Evolutionary conservation across 2,113 vertebrate genomes (phyloP).

Genomic region (Saccopteryx leptura): DNA sequence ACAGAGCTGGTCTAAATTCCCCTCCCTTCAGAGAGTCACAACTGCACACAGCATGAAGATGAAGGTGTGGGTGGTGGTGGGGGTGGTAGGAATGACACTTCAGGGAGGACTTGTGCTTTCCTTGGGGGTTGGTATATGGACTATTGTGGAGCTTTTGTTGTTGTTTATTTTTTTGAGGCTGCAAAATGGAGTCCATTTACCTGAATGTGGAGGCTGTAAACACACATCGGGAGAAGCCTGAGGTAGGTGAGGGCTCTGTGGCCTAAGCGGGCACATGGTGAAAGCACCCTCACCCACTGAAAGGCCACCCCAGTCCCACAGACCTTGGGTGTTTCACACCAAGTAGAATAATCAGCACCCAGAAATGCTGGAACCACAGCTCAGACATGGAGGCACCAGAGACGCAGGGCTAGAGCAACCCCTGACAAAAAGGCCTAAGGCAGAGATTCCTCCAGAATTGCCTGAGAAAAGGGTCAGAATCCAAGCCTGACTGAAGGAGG

Average conservation of each 20-base stretch:
- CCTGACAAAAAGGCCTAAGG: neutral
- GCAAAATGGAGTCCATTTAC: constrained; percentile 94
- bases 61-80: neutral
- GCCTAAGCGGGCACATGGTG: neutral
- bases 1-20: constrained; percentile 26
- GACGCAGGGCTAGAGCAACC: neutral
- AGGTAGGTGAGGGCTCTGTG: constrained; percentile 85
- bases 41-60: neutral
- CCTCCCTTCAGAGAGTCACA: neutral
- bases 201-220: constrained; percentile 95
- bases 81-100: neutral
- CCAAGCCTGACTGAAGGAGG: neutral
- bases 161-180: constrained; percentile 88
- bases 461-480: neutral
- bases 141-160: too few species aligned
- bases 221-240: constrained; percentile 93
- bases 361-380: neutral
- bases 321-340: neutral
- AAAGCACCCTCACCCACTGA: neutral
- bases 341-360: neutral
- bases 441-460: neutral
- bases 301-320: neutral
- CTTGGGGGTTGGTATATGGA: neutral
- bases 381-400: neutral
- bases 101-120: neutral